Evolutionary conservation across 2,797 vertebrate genomes (phyloP).

Genomic region (Picus viridis): DNA sequence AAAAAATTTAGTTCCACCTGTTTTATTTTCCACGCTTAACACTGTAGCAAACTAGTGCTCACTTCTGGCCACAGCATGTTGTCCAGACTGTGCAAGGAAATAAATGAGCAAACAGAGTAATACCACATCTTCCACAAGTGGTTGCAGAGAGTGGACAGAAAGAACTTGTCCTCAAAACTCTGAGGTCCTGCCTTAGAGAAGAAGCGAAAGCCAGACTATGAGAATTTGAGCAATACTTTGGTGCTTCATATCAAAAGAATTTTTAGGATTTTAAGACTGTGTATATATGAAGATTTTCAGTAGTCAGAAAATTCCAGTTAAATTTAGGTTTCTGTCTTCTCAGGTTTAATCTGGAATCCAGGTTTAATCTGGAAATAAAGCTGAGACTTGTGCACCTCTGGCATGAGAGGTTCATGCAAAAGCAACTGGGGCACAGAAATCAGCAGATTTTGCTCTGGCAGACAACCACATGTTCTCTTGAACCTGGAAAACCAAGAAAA

Average conservation of each 20-base stretch:
- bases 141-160: not conserved
- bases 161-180: not conserved
- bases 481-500: not conserved
- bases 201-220: not conserved
- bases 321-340: not conserved
- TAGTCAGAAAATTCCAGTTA: not conserved
- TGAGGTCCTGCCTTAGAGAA: not conserved
- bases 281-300: not conserved
- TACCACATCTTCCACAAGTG: not conserved
- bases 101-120: not conserved
- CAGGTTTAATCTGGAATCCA: not conserved
- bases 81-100: not conserved
- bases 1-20: not conserved
- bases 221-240: not conserved
- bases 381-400: not conserved
- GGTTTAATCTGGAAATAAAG: not conserved
- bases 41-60: not conserved
- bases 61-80: not conserved
- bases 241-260: not conserved
- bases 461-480: not conserved
- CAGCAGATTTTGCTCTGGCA: not conserved
- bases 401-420: not conserved
- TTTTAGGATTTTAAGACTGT: not conserved
- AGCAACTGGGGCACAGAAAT: not conserved
- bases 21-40: not conserved